Conservation (phyloP, 2,113 vertebrate genomes). For the Isichthys henryi region DNA sequence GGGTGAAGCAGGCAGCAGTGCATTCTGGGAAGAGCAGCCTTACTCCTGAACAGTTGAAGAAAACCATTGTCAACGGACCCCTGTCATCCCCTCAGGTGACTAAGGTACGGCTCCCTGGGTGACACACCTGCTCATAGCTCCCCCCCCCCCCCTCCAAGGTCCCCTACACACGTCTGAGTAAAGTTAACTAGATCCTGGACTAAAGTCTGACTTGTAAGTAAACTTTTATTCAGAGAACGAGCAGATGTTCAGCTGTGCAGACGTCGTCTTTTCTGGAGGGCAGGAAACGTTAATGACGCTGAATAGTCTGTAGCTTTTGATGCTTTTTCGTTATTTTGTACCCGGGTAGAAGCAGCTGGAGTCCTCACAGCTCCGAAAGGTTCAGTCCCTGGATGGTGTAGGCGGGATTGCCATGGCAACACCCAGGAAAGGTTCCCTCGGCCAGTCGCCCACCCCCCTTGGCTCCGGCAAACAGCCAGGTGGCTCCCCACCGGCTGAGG, state of each 20-base stretch:
- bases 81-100: constrained; percentile 54
- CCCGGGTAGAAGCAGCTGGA: constrained; percentile 58
- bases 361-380: constrained; percentile 56
- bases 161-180: background rate
- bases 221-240: background rate
- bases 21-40: constrained; percentile 40
- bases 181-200: background rate
- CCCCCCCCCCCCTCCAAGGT: background rate
- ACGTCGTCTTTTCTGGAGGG: background rate
- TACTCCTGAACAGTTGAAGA: constrained; percentile 54
- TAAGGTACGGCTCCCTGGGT: constrained; percentile 52
- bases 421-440: constrained; percentile 40
- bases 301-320: background rate
- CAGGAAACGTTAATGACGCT: background rate
- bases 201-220: too few relatives aligned
- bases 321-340: background rate
- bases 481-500: constrained; percentile 46
- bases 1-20: constrained; percentile 47
- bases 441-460: constrained; percentile 39
- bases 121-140: background rate
- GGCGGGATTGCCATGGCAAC: constrained; percentile 52
- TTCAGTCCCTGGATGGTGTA: constrained; percentile 63
- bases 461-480: constrained; percentile 39
- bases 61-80: constrained; percentile 50
- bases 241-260: background rate